Conservation (phyloP, 2,888 invertebrate species). For the Hyalella azteca region DNA sequence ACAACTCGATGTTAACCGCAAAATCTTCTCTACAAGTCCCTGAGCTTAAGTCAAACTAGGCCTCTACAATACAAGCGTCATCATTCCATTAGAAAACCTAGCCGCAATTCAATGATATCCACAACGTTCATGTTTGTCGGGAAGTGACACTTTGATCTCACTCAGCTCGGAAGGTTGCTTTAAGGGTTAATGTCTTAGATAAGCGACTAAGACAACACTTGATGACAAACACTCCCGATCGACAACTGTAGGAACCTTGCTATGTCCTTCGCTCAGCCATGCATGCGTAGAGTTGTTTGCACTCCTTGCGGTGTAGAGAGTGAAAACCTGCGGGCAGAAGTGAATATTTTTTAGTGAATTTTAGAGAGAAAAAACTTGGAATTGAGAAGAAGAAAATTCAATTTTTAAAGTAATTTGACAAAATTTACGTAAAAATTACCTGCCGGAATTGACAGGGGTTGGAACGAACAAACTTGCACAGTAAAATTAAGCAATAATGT, state of each 20-base stretch:
- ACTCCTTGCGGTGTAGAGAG: no score
- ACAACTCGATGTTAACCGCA: conserved; percentile 12
- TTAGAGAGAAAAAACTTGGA: no score
- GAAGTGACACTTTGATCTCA: conserved; percentile 34
- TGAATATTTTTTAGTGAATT: no score
- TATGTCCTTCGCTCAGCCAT: background rate
- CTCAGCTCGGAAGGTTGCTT: conserved; percentile 34
- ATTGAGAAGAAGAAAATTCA: no score
- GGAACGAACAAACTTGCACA: no score
- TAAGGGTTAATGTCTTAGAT: conserved; percentile 30
- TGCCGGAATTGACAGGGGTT: no score
- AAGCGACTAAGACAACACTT: conserved; percentile 34
- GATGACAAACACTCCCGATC: conserved; percentile 11
- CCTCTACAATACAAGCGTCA: conserved; percentile 12
- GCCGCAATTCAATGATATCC: conserved; percentile 34
- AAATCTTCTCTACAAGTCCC: conserved; percentile 12
- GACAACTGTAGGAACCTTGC: background rate
- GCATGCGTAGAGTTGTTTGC: no score
- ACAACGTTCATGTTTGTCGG: conserved; percentile 5
- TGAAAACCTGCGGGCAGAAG: no score
- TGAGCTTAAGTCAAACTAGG: background rate
- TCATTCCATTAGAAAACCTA: conserved; percentile 30
- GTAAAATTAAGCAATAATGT: no score
- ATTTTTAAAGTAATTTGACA: no score
- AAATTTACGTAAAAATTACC: no score